These are phyloP conservation scores for Macropis europaea DNA, from an alignment of 2,888 invertebrate genomes.

Conservation along the genomic window DNA sequence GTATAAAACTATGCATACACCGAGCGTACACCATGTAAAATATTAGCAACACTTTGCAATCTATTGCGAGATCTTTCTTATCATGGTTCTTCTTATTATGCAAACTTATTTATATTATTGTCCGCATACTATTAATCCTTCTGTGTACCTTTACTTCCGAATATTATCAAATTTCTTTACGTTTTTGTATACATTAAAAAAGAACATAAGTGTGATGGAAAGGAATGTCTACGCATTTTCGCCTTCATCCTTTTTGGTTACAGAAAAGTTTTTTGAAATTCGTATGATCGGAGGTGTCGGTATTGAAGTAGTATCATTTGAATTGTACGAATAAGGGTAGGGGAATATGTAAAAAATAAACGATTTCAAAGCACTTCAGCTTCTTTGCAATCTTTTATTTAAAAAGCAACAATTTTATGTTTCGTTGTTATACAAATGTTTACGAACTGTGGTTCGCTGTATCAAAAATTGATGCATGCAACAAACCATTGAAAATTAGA, in stretches of 20 bases:
- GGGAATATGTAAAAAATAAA: not conserved
- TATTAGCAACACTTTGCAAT: constrained; percentile 26
- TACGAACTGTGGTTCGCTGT: no score
- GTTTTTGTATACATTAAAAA: constrained; percentile 65
- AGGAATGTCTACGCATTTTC: constrained; percentile 7
- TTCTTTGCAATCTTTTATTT: not conserved
- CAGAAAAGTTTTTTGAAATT: not conserved
- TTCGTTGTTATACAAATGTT: not conserved
- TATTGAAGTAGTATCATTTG: not conserved
- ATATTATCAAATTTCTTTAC: constrained; percentile 49
- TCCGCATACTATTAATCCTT: constrained; percentile 20
- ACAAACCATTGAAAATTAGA: no score
- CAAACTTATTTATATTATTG: constrained; percentile 31
- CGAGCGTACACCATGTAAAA: constrained; percentile 36
- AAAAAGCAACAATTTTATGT: not conserved
- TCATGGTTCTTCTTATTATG: not conserved
- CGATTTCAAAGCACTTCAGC: not conserved
- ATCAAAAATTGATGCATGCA: no score
- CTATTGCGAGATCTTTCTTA: constrained; percentile 27
- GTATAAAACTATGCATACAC: constrained; percentile 38
- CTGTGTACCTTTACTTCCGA: constrained; percentile 30
- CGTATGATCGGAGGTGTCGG: no score
- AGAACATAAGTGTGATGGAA: constrained; percentile 58
- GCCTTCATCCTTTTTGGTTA: not conserved
- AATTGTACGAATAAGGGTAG: not conserved